Evolutionary conservation across 1,140 invertebrate genomes (phyloP).

Genomic region (Drosophila lowei): DNA sequence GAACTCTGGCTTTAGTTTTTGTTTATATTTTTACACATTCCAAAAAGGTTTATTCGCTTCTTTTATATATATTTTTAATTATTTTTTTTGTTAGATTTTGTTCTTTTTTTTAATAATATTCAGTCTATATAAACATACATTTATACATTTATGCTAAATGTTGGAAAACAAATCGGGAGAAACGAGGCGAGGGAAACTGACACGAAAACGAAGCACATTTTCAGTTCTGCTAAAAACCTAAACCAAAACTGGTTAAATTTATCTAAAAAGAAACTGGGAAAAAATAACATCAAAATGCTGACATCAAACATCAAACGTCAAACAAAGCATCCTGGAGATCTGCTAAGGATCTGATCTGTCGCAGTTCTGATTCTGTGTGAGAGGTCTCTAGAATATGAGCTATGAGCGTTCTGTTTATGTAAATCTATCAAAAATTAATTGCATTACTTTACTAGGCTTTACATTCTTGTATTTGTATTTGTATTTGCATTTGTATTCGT

Average conservation of each 20-base stretch:
- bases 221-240: constrained; percentile 58
- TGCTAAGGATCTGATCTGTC: constrained; percentile 16
- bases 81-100: constrained; percentile 43
- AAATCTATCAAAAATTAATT: constrained; percentile 79
- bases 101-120: constrained; percentile 75
- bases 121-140: constrained; percentile 82
- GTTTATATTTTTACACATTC: constrained; percentile 50
- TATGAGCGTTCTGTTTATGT: constrained; percentile 44
- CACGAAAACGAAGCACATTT: constrained; percentile 48
- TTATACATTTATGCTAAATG: constrained; percentile 74
- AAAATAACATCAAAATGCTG: constrained; percentile 14
- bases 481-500: constrained; percentile 1
- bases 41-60: constrained; percentile 29
- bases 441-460: constrained; percentile 40
- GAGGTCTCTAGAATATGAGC: background rate
- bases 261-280: constrained; percentile 37
- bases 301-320: constrained; percentile 12
- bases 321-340: constrained; percentile 3
- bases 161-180: constrained; percentile 40
- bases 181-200: constrained; percentile 17
- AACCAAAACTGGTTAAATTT: constrained; percentile 58
- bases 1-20: constrained; percentile 34
- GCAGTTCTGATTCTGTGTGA: background rate
- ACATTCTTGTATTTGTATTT: constrained; percentile 17
- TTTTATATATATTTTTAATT: constrained; percentile 38